phyloP scores from a whole-genome alignment of 53 echinoderm and acorn worm species.

The Henricia sp. region DNA sequence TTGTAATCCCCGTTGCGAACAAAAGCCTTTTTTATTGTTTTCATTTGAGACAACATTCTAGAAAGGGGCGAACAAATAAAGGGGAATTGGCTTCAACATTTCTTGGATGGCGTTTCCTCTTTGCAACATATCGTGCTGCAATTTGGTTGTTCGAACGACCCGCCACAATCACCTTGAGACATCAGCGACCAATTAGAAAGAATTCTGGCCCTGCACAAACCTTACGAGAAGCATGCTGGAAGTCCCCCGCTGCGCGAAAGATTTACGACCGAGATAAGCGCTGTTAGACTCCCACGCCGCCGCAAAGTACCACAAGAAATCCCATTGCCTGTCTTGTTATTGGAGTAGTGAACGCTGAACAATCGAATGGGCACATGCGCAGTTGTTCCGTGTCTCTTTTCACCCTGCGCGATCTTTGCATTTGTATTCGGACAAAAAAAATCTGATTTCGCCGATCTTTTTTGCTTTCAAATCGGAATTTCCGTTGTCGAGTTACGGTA shows the following conservation, averaged over 20 bases:
- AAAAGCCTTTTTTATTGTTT: too few relatives aligned
- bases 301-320: neutral
- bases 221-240: too few relatives aligned
- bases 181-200: neutral
- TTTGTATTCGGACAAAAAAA: neutral
- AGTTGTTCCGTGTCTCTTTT: neutral
- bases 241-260: neutral
- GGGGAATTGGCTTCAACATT: too few relatives aligned
- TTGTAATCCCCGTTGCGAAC: too few relatives aligned
- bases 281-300: neutral
- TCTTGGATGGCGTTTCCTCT: too few relatives aligned
- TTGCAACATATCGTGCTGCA: too few relatives aligned
- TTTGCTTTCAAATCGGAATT: neutral
- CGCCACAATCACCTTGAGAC: neutral
- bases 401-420: neutral
- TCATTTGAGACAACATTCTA: too few relatives aligned
- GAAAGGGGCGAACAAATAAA: too few relatives aligned
- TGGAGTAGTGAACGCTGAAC: neutral
- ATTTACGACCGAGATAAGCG: conserved; percentile 10
- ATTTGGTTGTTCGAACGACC: conserved; percentile 14
- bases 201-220: neutral
- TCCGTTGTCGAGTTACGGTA: neutral
- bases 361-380: conserved; percentile 3
- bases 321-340: neutral
- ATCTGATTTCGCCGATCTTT: neutral